Percentiles rank a stretch among this genome's conserved stretches.
Conservation (phyloP, 1,140 invertebrate species). For the Sweltsa coloradensis region DNA sequence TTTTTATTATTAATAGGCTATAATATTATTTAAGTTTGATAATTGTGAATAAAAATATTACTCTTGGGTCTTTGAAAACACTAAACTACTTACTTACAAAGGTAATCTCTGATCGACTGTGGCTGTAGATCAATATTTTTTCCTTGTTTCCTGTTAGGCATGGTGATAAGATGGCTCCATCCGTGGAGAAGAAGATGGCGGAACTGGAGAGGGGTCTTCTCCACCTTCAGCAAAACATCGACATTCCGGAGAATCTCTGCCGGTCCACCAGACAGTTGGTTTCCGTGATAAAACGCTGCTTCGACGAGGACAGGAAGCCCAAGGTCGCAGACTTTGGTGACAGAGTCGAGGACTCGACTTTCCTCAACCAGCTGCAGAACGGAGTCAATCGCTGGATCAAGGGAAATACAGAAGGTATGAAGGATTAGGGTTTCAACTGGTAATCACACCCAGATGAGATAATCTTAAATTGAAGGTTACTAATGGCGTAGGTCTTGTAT, state of each 20-base stretch:
- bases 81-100: too few species aligned
- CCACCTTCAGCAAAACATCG: conserved; percentile 99
- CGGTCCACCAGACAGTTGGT: conserved; percentile 81
- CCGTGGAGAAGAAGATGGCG: conserved; percentile 98
- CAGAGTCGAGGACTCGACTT: conserved; percentile 88
- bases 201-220: conserved; percentile 97
- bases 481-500: too few species aligned
- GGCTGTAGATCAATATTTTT: too few species aligned
- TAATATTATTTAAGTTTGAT: too few species aligned
- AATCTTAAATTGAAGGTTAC: too few species aligned
- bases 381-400: conserved; percentile 98
- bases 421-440: conserved; percentile 6
- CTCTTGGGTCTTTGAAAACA: too few species aligned
- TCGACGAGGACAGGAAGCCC: conserved; percentile 82
- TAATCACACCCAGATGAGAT: too few species aligned
- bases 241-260: conserved; percentile 96
- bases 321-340: conserved; percentile 96
- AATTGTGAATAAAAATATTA: too few species aligned
- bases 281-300: conserved; percentile 80
- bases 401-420: conserved; percentile 93
- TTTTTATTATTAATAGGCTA: too few species aligned
- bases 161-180: conserved; percentile 97
- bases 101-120: too few species aligned
- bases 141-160: too few species aligned
- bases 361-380: conserved; percentile 92